These are phyloP conservation scores for Globodera ellingtonae DNA, from an alignment of 1,140 invertebrate genomes.

Conservation along the genomic window DNA sequence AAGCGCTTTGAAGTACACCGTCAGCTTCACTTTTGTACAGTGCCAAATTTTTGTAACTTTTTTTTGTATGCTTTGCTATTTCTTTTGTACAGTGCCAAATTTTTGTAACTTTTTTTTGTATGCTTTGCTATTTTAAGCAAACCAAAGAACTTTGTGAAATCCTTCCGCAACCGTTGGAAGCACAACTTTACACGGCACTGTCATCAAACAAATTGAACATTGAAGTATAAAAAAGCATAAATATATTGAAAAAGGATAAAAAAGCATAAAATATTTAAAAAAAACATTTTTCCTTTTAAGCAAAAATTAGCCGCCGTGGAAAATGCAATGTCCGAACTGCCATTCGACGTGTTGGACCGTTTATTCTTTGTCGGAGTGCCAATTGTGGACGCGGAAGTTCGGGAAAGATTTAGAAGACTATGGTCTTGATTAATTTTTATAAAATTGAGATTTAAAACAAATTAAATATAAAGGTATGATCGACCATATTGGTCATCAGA, in stretches of 20 bases:
- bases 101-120: not conserved
- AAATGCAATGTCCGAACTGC: conserved; percentile 31
- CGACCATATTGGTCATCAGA: not conserved
- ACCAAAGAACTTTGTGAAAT: conserved; percentile 36
- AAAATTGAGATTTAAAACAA: not conserved
- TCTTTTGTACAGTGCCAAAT: conserved; percentile 33
- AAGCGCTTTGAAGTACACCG: conserved; percentile 41
- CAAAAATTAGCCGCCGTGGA: conserved; percentile 37
- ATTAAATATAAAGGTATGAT: not conserved
- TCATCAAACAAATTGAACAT: conserved; percentile 32
- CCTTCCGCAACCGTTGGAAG: conserved; percentile 20
- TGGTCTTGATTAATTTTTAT: conserved; percentile 11
- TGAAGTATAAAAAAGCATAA: conserved; percentile 27
- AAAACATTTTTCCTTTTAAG: conserved; percentile 25
- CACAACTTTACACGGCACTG: conserved; percentile 24
- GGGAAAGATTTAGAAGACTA: conserved; percentile 43
- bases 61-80: too few relatives aligned
- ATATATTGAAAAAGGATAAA: conserved; percentile 30
- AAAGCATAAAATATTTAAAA: not conserved
- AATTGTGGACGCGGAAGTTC: conserved; percentile 45
- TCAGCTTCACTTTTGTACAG: conserved; percentile 44
- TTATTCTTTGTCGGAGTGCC: conserved; percentile 44
- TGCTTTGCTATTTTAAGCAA: conserved; percentile 30
- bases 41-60: not conserved
- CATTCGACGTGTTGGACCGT: conserved; percentile 41